phyloP scores from a whole-genome alignment of 1,140 invertebrate species.

The Euborellia annulipes region DNA sequence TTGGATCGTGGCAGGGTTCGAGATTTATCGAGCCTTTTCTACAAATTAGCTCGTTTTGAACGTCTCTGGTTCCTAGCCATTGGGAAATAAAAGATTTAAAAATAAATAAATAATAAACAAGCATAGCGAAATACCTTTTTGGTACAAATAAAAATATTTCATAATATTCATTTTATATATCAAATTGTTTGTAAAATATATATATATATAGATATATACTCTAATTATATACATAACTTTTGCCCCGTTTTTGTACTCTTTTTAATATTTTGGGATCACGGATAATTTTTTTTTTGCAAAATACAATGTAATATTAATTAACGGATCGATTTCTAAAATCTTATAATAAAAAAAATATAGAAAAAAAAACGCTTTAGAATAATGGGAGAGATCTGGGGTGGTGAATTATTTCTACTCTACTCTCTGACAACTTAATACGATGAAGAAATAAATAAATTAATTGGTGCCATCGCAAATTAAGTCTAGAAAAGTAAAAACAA shows the following conservation, averaged over 20 bases:
- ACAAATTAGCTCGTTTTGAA: not conserved
- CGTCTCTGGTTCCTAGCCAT: conserved; percentile 14
- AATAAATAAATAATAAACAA: conserved; percentile 10
- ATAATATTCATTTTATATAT: conserved; percentile 13
- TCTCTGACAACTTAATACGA: too few species aligned
- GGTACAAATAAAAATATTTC: conserved; percentile 12
- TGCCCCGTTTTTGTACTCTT: conserved; percentile 13
- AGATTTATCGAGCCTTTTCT: too few species aligned
- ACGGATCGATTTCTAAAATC: too few species aligned
- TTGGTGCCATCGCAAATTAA: too few species aligned
- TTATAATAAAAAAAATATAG: too few species aligned
- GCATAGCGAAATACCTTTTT: conserved; percentile 14
- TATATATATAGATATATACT: conserved; percentile 4
- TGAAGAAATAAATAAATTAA: too few species aligned
- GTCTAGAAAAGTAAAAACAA: too few species aligned
- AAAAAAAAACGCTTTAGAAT: too few species aligned
- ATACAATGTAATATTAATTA: too few species aligned
- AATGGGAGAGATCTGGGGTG: too few species aligned
- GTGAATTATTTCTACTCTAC: too few species aligned
- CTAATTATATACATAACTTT: conserved; percentile 1
- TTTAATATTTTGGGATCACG: conserved; percentile 11
- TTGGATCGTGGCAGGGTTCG: too few species aligned
- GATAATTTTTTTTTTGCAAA: conserved; percentile 2
- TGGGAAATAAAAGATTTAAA: conserved; percentile 5
- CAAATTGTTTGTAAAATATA: conserved; percentile 13